These are phyloP conservation scores for Chlamydotis undulata DNA, from an alignment of 2,113 vertebrate species.

Conservation along the genomic window DNA sequence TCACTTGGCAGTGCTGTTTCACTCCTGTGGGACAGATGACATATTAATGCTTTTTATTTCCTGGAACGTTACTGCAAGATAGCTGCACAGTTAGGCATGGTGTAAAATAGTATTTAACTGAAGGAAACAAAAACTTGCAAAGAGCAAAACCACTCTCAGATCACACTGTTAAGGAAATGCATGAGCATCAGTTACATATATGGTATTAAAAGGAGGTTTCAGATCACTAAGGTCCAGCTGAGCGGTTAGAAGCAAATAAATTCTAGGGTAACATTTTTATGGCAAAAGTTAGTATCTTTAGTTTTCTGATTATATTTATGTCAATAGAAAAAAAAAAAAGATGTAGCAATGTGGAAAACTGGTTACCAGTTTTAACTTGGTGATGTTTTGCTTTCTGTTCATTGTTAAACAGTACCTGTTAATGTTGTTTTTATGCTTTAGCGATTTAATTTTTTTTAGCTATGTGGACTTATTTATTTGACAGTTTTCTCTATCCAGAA, in stretches of 20 bases:
- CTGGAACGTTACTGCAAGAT: neutral
- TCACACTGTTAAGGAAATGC: neutral
- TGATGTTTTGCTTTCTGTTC: slow-evolving; percentile 1
- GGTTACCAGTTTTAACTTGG: neutral
- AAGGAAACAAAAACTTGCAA: neutral
- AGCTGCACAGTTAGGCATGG: neutral
- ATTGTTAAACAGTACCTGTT: neutral
- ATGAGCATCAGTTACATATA: neutral
- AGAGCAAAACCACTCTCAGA: neutral
- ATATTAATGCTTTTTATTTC: neutral
- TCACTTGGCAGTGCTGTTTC: neutral
- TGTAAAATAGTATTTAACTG: neutral
- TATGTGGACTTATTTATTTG: slow-evolving; percentile 57
- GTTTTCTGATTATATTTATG: slow-evolving; percentile 7
- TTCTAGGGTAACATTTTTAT: neutral
- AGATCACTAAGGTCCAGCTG: neutral
- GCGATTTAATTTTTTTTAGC: neutral
- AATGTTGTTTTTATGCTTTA: neutral
- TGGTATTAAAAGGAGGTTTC: neutral
- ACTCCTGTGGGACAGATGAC: neutral
- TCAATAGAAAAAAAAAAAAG: neutral
- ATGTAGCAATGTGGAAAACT: neutral
- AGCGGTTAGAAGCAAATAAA: neutral
- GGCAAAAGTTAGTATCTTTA: neutral
- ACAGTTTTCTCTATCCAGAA: neutral